Conservation (phyloP, 1,140 invertebrate species). For the Aphidius gifuensis region DNA sequence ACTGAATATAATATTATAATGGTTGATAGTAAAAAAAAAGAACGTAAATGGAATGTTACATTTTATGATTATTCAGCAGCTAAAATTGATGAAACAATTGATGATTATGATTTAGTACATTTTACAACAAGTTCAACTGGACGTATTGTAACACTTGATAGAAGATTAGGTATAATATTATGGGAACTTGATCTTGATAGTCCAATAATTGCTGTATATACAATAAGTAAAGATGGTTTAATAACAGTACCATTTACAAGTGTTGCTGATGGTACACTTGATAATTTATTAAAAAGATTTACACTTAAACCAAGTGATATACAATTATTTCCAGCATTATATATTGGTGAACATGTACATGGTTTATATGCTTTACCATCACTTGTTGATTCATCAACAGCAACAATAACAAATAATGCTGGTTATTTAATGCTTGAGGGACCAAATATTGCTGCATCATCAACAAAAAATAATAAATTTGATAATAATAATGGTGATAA, state of each 20-base stretch:
- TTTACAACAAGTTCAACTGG: conserved; percentile 89
- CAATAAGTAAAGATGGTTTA: conserved; percentile 74
- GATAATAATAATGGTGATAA: conserved; percentile 30
- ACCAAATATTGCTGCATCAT: conserved; percentile 49
- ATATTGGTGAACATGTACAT: conserved; percentile 85
- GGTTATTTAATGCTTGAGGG: conserved; percentile 69
- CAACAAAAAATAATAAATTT: neutral
- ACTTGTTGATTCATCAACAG: conserved; percentile 80
- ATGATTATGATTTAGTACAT: conserved; percentile 84
- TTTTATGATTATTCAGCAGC: conserved; percentile 84
- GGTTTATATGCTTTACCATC: conserved; percentile 90
- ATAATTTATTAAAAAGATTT: conserved; percentile 67
- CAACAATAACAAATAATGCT: conserved; percentile 65
- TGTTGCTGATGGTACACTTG: conserved; percentile 81
- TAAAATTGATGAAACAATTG: conserved; percentile 70
- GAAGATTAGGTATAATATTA: conserved; percentile 69
- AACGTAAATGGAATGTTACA: conserved; percentile 93
- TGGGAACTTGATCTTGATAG: conserved; percentile 87
- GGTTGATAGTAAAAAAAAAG: conserved; percentile 80
- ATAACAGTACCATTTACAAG: conserved; percentile 86
- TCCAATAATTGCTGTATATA: conserved; percentile 88
- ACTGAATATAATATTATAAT: conserved; percentile 95
- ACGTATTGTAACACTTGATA: conserved; percentile 74
- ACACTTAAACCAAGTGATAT: conserved; percentile 66
- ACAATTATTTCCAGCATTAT: conserved; percentile 81